Percentiles rank a stretch among this genome's conserved stretches.
Evolutionary conservation across 2,797 vertebrate genomes (phyloP).

Genomic region (Typhlichthys eigenmanni): DNA sequence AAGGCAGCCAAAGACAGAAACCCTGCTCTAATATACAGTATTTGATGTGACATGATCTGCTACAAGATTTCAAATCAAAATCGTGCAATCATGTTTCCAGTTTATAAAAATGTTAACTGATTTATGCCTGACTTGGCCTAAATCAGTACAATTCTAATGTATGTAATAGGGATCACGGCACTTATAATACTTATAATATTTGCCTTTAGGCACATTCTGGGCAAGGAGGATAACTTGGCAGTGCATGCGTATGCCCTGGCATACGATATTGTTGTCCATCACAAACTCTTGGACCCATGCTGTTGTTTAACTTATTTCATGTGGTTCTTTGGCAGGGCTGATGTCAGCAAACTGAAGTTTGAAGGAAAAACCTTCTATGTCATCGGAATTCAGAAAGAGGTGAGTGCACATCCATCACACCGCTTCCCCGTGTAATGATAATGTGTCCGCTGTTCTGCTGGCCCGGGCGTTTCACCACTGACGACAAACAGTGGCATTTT

Average conservation of each 20-base stretch:
- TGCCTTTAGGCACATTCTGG: neutral
- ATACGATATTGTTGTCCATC: neutral
- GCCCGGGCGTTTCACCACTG: constrained; percentile 9
- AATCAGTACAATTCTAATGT: no score
- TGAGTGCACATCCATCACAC: constrained; percentile 56
- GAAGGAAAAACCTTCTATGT: constrained; percentile 98
- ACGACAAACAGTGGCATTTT: constrained; percentile 26
- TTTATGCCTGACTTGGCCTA: no score
- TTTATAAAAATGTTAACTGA: no score
- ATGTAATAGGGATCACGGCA: no score
- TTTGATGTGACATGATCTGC: no score
- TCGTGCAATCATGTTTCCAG: no score
- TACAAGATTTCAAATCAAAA: no score
- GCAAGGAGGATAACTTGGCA: neutral
- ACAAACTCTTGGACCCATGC: neutral
- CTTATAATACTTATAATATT: neutral
- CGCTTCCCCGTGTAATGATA: constrained; percentile 6
- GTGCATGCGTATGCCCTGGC: neutral
- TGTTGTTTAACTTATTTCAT: no score
- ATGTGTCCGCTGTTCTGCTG: constrained; percentile 9
- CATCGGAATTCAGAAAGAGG: constrained; percentile 94
- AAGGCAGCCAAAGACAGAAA: no score
- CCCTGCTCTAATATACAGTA: no score
- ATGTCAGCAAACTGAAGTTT: constrained; percentile 96
- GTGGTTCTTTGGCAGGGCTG: constrained; percentile 79